phyloP scores from a whole-genome alignment of 2,888 invertebrate genomes.

The Luperina testacea region DNA sequence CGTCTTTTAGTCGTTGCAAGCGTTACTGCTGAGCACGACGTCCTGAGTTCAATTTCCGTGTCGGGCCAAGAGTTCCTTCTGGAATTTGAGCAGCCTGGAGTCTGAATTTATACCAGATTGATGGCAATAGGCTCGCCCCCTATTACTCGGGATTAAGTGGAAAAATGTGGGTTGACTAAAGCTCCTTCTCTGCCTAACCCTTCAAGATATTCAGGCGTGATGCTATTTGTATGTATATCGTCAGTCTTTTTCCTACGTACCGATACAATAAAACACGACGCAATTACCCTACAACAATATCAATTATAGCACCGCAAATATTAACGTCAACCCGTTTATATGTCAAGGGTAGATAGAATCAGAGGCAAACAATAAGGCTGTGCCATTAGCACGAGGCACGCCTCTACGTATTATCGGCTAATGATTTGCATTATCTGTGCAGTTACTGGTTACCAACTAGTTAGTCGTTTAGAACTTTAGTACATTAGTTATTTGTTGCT shows the following conservation, averaged over 20 bases:
- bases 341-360: slow-evolving; percentile 67
- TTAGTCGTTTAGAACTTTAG: background rate
- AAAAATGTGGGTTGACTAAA: background rate
- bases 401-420: slow-evolving; percentile 59
- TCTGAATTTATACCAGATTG: background rate
- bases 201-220: no score
- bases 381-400: slow-evolving; percentile 57
- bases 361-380: slow-evolving; percentile 55
- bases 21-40: background rate
- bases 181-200: background rate
- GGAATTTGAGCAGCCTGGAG: background rate
- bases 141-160: background rate
- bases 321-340: slow-evolving; percentile 52
- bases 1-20: background rate
- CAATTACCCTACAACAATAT: slow-evolving; percentile 30
- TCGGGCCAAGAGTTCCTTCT: background rate
- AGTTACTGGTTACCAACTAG: slow-evolving; percentile 28
- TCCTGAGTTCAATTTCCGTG: background rate
- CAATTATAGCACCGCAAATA: slow-evolving; percentile 54
- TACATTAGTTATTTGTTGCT: background rate
- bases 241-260: background rate
- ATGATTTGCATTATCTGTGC: slow-evolving; percentile 57
- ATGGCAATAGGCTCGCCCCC: background rate
- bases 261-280: slow-evolving; percentile 19
- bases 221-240: background rate